A percentile compares a stretch with the other conserved stretches of the same genome.
Conservation (phyloP, 2,888 invertebrate genomes). For the Piscicola geometra region DNA sequence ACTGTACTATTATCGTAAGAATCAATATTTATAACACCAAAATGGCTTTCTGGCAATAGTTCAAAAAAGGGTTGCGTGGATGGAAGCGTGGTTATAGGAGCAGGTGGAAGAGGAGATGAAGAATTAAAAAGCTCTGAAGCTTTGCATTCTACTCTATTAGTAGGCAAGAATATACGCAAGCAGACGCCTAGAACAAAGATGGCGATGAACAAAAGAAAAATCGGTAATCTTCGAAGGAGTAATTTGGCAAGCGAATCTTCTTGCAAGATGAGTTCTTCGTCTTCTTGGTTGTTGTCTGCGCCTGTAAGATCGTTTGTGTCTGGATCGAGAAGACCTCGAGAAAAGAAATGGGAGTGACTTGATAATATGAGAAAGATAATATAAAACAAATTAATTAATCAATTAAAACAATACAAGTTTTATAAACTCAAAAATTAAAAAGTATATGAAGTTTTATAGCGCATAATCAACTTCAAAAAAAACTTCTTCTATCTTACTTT, state of each 20-base stretch:
- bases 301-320: neutral
- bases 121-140: conserved; percentile 18
- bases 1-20: conserved; percentile 4
- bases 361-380: no score
- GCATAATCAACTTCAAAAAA: neutral
- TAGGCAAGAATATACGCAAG: conserved; percentile 17
- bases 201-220: conserved; percentile 10
- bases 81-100: neutral
- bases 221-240: conserved; percentile 17
- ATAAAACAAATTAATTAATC: no score
- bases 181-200: conserved; percentile 10
- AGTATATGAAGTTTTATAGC: no score
- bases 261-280: conserved; percentile 22
- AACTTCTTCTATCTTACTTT: neutral
- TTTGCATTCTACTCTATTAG: conserved; percentile 8
- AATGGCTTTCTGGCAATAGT: neutral
- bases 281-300: neutral
- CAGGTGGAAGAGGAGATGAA: neutral
- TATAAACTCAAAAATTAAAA: no score
- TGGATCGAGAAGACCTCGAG: neutral
- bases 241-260: conserved; percentile 12
- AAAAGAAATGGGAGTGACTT: no score
- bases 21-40: neutral
- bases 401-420: no score
- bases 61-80: neutral